Base-by-base conservation (phyloP, 2,888 invertebrate species). In the Orthosia gothica region DNA sequence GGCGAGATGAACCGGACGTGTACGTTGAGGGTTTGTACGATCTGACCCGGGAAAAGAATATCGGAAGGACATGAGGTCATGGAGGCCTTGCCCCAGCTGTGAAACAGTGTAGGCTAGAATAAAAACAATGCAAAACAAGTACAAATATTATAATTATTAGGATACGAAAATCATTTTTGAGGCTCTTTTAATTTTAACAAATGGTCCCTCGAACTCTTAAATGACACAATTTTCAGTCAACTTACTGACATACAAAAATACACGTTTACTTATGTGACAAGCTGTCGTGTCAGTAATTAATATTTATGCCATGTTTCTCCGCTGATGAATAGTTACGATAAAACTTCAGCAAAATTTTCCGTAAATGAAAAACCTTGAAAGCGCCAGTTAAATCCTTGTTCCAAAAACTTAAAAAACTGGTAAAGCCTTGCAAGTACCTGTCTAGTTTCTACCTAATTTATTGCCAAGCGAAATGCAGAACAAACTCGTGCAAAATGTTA, bases 401-500 rank as follows among this genome's bases (percentile, higher is more conserved):
- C 18, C 4, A 32, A 32, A 32, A 59, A 32, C 18, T 47, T n/a
- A 45, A 45, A 77, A n/a, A 77, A 45, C 32, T 23, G 40, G 32
- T n/a, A 13, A 70, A 70, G 15, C 18, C 15, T 69, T 47, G 70
- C 70, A 47, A 5, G 32, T 0, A 58, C n/a, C 59, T 70, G 40
- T 23, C 70, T 40, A 11, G 18, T 13, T 9, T 23, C 7, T 18
- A 15, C 5, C 32, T 78, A 54, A 78, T 78, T 75, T 75, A 75
- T 78, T 2, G 59, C 50, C 7, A 49, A 32, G 40, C 23, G 1
- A 26, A 69, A 54, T 59, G 52, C 23, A 59, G n/a, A 49, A 54
- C 12, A 5, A 75, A 26, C 52, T 78, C 23, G 23, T 69, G 58
- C 16, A 54, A 59, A 79, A 75, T 79, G 23, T 40, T 15, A 59